These are phyloP conservation scores for Brachyistius frenatus DNA, from an alignment of 2,113 vertebrate genomes.

Conservation along the genomic window DNA sequence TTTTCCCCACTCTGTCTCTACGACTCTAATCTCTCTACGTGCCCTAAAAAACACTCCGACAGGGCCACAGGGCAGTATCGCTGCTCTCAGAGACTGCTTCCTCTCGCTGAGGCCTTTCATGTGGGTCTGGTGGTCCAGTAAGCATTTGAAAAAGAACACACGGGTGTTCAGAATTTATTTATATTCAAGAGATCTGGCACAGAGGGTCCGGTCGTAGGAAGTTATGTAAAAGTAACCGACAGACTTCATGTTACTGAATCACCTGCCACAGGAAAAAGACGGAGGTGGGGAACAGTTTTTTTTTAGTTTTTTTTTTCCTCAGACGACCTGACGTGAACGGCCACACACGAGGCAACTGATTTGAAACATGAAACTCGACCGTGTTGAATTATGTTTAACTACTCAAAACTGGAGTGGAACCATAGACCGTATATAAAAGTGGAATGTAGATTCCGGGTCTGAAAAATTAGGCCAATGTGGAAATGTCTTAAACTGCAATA, in stretches of 20 bases:
- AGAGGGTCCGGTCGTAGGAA: slow-evolving; percentile 8
- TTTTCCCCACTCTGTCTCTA: slow-evolving; percentile 60
- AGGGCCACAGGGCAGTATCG: slow-evolving; percentile 50
- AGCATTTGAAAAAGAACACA: slow-evolving; percentile 20
- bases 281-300: no score
- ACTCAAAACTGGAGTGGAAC: no score
- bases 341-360: no score
- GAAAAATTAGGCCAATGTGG: no score
- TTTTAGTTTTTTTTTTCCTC: no score
- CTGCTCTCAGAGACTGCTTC: slow-evolving; percentile 47
- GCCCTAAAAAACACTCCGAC: slow-evolving; percentile 59
- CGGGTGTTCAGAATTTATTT: slow-evolving; percentile 9
- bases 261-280: slow-evolving; percentile 30
- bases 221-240: not conserved
- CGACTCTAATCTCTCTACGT: slow-evolving; percentile 54
- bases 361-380: no score
- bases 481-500: no score
- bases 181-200: slow-evolving; percentile 1
- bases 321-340: no score
- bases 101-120: slow-evolving; percentile 56
- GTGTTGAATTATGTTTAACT: no score
- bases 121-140: slow-evolving; percentile 31
- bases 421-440: no score
- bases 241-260: slow-evolving; percentile 7
- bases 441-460: no score